Evolutionary conservation across 53 echinoderm and acorn worm species (phyloP), one percentile per base, ranked within the genome.

Genomic region (Glandiceps talaboti): DNA sequence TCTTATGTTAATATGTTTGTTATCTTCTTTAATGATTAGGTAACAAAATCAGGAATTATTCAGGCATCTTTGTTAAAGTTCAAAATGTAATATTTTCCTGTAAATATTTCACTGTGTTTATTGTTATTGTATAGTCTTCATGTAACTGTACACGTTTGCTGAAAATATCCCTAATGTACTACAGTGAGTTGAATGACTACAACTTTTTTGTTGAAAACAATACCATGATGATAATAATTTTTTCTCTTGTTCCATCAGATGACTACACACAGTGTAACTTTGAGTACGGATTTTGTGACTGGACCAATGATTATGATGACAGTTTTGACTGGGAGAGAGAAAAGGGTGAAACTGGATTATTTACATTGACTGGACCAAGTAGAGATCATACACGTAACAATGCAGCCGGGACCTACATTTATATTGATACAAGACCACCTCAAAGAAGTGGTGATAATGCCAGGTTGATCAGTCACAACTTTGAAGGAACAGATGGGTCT

Each of bases 261-360:
- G 74, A 29, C 20, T 86, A 82, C 77, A 76, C 73, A 33, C 80
- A 92, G 10, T 96, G 92, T 33, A 82, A 90, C 83, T 95, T 95
- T 90, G 92, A 92, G 77, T 14, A 20, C 29, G 83, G 77, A 27
- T 79, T 88, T 0, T 95, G 95, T 78, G 84, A 85, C 79, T 94
- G 88, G 88, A 86, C 64, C 31, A 92, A 95, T 78, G 85, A 86
- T 32, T 74, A 78, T 0, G 96, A 96, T 45, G 96, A 92, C 81
- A 89, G 92, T 33, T 80, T 96, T 77, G 87, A 96, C 73, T 91
- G 91, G 87, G 79, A 74, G 26, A 82, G 91, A 75, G 64, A 77
- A 30, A 78, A 28, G 25, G 78, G 86, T 33, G 26, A 75, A 27
- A 81, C 82, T 1, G 76, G 85, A 14, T 90, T 74, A 90, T 88